Evolutionary conservation across 2,797 vertebrate species (phyloP), one percentile per base, ranked within the genome.

Genomic region (Urocyon cinereoargenteus): DNA sequence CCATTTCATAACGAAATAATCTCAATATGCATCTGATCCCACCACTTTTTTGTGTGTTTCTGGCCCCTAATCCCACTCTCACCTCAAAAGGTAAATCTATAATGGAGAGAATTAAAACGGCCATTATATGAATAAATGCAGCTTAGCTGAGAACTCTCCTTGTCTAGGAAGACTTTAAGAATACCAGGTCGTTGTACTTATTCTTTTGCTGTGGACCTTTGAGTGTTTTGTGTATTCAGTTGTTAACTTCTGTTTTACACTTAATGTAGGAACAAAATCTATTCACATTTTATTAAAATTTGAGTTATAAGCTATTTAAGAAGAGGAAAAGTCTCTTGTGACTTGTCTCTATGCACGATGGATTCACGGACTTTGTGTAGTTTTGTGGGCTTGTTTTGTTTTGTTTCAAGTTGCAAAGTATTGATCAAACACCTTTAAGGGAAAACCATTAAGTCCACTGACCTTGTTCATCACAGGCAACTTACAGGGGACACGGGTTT

Each of bases 41-140:
- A 28, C 22, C 24, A 15, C 49, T 45, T 34, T 78, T 64, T 21
- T 31, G 0, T 24, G 3, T 72, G 45, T 85, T 22, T 91, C 1
- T 0, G 64, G 31, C 79, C 9, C 45, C 26, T 22, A 64, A 59
- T n/a, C 81, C 14, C 31, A 26, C 53, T 31, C 34, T 85, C 36
- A 11, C 13, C 24, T 73, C 59, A 26, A 62, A 73, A 96, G 57
- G 45, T 34, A 36, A 51, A 66, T 19, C 8, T 40, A 26, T 49
- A 45, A n/a, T 78, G 36, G 68, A 59, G 61, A 96, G 96, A 91
- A 53, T 78, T 36, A 51, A 77, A 88, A 92, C 13, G 24, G 8
- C 40, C 66, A n/a, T 59, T 34, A 70, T 55, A 28, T 91, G 88
- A 91, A 81, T 87, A 95, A 91, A 83, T n/a, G 22, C 15, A 90